Evolutionary conservation across 2,113 vertebrate species (phyloP).

Genomic region (Phyllostomus hastatus): DNA sequence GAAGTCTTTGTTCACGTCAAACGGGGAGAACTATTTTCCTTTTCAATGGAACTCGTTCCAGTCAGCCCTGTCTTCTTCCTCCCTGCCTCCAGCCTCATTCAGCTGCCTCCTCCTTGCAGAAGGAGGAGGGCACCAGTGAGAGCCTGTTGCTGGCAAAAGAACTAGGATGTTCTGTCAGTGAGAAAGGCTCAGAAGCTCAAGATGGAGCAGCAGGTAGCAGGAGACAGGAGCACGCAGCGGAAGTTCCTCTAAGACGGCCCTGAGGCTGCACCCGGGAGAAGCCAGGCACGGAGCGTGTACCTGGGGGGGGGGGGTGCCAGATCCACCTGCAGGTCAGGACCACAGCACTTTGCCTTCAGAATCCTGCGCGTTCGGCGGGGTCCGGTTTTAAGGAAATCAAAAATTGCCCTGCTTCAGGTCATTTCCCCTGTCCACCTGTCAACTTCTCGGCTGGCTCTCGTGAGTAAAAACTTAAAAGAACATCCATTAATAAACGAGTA

Average conservation of each 20-base stretch:
- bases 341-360: background rate
- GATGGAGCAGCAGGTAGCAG: background rate
- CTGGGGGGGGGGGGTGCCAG: no score
- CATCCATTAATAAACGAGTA: background rate
- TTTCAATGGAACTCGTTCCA: constrained; percentile 36
- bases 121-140: background rate
- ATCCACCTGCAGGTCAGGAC: background rate
- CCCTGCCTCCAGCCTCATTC: background rate
- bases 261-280: background rate
- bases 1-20: constrained; percentile 56
- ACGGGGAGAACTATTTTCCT: constrained; percentile 23
- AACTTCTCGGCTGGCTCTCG: background rate
- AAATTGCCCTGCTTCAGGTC: background rate
- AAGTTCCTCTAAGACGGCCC: background rate
- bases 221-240: background rate
- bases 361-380: accelerated
- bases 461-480: background rate
- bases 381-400: background rate
- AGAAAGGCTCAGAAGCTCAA: background rate
- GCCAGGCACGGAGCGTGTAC: accelerated
- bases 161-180: background rate
- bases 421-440: background rate
- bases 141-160: background rate
- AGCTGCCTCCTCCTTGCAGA: background rate
- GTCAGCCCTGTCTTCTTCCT: background rate